Evolutionary conservation across 2,797 vertebrate species (phyloP).

Genomic region (Xenopus petersii): DNA sequence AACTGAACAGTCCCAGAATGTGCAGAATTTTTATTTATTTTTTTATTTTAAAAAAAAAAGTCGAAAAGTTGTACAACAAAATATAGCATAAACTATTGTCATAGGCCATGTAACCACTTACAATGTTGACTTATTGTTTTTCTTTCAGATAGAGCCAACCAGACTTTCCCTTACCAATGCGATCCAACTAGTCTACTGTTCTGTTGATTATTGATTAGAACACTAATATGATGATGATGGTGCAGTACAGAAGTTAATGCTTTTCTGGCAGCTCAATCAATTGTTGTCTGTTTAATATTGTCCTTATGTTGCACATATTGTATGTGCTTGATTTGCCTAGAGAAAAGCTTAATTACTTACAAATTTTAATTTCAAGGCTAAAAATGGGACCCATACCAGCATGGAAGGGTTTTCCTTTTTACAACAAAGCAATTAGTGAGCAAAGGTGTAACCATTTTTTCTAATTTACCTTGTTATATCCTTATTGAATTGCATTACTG

Average conservation of each 20-base stretch:
- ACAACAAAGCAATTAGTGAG: neutral
- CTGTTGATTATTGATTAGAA: conserved; percentile 70
- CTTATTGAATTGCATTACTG: conserved; percentile 5
- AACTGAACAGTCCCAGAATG: too few relatives aligned
- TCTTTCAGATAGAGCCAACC: conserved; percentile 68
- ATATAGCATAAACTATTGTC: too few relatives aligned
- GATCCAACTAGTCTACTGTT: conserved; percentile 71
- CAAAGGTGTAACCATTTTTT: neutral
- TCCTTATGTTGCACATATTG: conserved; percentile 64
- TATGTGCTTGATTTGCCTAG: conserved; percentile 54
- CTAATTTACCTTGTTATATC: neutral
- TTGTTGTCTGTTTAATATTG: conserved; percentile 62
- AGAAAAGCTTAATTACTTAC: conserved; percentile 17
- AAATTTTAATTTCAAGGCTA: neutral
- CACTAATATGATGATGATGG: conserved; percentile 64
- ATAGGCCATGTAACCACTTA: neutral
- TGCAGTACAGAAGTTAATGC: conserved; percentile 49
- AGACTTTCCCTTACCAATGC: conserved; percentile 75
- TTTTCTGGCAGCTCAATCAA: conserved; percentile 58
- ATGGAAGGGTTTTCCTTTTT: conserved; percentile 23
- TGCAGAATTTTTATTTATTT: too few relatives aligned
- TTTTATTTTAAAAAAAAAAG: too few relatives aligned
- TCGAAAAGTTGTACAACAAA: too few relatives aligned
- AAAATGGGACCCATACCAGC: conserved; percentile 16
- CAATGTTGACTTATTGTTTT: conserved; percentile 52